Evolutionary conservation across 2,113 vertebrate species (phyloP).

Genomic region (Morone saxatilis): DNA sequence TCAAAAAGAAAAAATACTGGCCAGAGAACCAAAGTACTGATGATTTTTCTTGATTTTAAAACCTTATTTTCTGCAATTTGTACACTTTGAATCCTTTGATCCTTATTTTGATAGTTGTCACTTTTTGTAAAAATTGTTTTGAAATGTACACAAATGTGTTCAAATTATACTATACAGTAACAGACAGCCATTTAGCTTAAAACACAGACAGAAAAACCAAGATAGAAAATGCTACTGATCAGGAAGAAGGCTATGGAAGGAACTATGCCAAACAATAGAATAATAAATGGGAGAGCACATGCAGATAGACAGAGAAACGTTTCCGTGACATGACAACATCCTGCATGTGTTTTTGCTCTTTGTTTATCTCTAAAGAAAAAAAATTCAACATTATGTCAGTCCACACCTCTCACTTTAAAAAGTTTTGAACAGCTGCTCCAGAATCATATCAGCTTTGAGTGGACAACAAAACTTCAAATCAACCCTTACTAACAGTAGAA

Average conservation of each 20-base stretch:
- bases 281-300: not conserved
- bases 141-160: not conserved
- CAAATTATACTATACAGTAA: not conserved
- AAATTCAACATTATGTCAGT: not conserved
- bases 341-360: not conserved
- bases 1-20: no score
- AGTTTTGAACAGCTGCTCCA: not conserved
- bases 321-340: not conserved
- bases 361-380: not conserved
- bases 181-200: not conserved
- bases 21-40: no score
- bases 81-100: no score
- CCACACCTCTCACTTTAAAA: not conserved
- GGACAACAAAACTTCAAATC: not conserved
- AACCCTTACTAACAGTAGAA: not conserved
- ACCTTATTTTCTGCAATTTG: no score
- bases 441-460: not conserved
- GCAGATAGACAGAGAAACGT: not conserved
- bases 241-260: not conserved
- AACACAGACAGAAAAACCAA: not conserved
- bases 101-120: no score
- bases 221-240: not conserved
- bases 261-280: not conserved
- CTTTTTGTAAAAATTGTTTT: no score
- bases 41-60: no score